Evolutionary conservation across 2,888 invertebrate species (phyloP).

Genomic region (Amphipoea lucens): DNA sequence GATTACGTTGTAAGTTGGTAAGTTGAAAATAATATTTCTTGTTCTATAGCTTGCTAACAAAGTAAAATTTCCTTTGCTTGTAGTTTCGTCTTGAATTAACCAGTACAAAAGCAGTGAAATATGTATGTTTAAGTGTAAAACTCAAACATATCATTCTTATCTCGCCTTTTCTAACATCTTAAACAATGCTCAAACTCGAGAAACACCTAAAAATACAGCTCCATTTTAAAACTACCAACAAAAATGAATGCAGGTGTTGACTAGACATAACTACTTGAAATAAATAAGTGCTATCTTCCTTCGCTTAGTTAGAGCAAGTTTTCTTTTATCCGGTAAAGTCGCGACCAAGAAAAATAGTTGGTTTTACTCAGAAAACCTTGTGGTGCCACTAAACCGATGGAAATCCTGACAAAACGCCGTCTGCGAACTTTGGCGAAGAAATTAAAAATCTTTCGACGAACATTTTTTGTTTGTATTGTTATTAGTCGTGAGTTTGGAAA

Average conservation of each 20-base stretch:
- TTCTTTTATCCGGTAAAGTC: constrained; percentile 65
- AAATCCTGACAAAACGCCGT: constrained; percentile 70
- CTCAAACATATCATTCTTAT: constrained; percentile 20
- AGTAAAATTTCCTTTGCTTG: not conserved
- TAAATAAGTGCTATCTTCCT: constrained; percentile 69
- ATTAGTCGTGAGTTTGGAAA: constrained; percentile 46
- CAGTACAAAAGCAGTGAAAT: constrained; percentile 3
- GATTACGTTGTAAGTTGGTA: not conserved
- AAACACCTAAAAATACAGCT: constrained; percentile 41
- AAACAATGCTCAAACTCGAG: constrained; percentile 37
- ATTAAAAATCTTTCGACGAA: constrained; percentile 61
- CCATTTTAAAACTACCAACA: constrained; percentile 37
- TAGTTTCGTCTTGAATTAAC: not conserved
- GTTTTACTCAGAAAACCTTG: constrained; percentile 61
- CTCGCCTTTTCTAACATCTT: constrained; percentile 17
- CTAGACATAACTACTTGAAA: constrained; percentile 48
- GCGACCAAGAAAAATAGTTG: constrained; percentile 72
- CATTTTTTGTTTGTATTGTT: constrained; percentile 56
- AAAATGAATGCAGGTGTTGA: constrained; percentile 61
- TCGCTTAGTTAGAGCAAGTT: constrained; percentile 69
- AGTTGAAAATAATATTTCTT: not conserved
- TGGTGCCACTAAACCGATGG: constrained; percentile 63
- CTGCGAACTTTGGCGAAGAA: constrained; percentile 69
- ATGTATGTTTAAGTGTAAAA: constrained; percentile 4
- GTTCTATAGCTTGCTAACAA: not conserved